These are phyloP conservation scores for Maniola jurtina DNA, from an alignment of 1,140 invertebrate genomes.

Conservation along the genomic window DNA sequence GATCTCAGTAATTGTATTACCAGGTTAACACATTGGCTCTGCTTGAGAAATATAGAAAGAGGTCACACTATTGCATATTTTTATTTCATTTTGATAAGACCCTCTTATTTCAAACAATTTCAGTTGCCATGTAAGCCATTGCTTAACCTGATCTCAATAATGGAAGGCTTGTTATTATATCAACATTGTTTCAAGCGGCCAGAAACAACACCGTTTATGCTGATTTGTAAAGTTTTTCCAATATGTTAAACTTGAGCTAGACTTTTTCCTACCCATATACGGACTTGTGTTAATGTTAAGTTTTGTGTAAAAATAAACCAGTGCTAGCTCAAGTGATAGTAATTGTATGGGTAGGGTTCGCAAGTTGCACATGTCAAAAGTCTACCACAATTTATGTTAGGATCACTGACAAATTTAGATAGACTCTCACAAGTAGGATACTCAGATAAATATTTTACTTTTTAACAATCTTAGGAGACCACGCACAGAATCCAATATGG, in stretches of 20 bases:
- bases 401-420: slow-evolving; percentile 72
- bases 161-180: slow-evolving; percentile 51
- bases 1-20: slow-evolving; percentile 14
- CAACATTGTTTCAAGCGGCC: slow-evolving; percentile 64
- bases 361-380: slow-evolving; percentile 51
- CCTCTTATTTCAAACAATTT: slow-evolving; percentile 21
- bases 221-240: slow-evolving; percentile 38
- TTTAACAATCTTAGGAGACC: slow-evolving; percentile 72
- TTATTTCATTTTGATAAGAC: slow-evolving; percentile 7
- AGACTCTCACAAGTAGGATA: slow-evolving; percentile 64
- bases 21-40: slow-evolving; percentile 23
- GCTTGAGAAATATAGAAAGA: neutral
- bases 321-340: slow-evolving; percentile 66
- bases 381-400: slow-evolving; percentile 76
- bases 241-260: slow-evolving; percentile 60
- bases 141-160: slow-evolving; percentile 43
- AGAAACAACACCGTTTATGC: slow-evolving; percentile 60
- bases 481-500: slow-evolving; percentile 74
- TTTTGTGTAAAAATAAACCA: slow-evolving; percentile 47
- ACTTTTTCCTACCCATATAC: slow-evolving; percentile 60
- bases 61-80: neutral
- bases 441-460: slow-evolving; percentile 76
- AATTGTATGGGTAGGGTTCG: slow-evolving; percentile 49
- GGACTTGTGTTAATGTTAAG: slow-evolving; percentile 39
- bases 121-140: slow-evolving; percentile 13